Conservation (phyloP, 2,797 vertebrate genomes). For the Natrix natrix region DNA sequence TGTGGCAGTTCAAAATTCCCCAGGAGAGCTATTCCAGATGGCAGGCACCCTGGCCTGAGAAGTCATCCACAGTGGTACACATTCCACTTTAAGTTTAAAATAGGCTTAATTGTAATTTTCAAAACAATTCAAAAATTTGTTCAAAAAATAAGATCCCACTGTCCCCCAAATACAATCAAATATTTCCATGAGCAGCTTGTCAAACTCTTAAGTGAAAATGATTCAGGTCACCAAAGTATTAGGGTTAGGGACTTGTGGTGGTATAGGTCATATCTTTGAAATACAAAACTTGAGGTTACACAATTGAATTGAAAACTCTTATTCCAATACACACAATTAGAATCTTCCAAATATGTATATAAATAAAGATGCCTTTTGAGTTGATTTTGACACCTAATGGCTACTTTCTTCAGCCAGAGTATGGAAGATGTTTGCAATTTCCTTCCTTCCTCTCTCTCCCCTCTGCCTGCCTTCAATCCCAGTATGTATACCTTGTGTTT, state of each 20-base stretch:
- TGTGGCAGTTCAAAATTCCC: not conserved
- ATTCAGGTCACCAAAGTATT: not conserved
- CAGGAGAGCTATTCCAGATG: not conserved
- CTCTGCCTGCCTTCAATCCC: not conserved
- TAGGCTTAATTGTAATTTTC: not conserved
- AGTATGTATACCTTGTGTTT: not conserved
- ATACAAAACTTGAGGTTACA: not conserved
- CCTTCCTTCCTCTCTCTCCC: not conserved
- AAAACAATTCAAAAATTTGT: not conserved
- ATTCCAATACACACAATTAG: not conserved
- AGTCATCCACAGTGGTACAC: not conserved
- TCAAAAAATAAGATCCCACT: not conserved
- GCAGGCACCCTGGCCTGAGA: not conserved
- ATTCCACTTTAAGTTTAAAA: not conserved
- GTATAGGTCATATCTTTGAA: not conserved
- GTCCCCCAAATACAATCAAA: too few species aligned
- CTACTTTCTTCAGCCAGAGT: not conserved
- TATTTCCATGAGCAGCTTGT: not conserved
- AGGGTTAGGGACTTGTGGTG: not conserved
- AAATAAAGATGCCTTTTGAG: not conserved
- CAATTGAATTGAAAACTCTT: not conserved
- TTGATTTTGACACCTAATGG: not conserved
- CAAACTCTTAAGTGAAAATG: not conserved
- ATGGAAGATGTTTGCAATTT: not conserved
- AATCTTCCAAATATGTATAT: not conserved